phyloP scores from a whole-genome alignment of 2,797 vertebrate species.

The Macropodus opercularis region DNA sequence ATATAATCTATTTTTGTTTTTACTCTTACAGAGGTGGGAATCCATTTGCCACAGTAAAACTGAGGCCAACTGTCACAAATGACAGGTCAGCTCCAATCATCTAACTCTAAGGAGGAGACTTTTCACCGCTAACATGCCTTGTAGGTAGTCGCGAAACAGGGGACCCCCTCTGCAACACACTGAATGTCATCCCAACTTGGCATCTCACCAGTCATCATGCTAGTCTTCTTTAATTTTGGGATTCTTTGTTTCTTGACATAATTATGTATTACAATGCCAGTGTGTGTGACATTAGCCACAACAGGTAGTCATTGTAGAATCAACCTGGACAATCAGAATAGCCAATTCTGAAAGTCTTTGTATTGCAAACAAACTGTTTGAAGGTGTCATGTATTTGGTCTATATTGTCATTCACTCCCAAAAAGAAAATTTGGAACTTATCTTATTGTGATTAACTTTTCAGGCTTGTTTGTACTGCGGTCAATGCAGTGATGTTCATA shows the following conservation, averaged over 20 bases:
- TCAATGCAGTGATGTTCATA: slow-evolving; percentile 26
- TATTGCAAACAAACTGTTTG: slow-evolving; percentile 5
- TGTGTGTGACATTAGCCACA: slow-evolving; percentile 10
- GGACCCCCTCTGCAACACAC: slow-evolving; percentile 31
- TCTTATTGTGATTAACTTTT: neutral
- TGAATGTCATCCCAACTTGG: slow-evolving; percentile 32
- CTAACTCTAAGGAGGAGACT: slow-evolving; percentile 54
- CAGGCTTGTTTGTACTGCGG: slow-evolving; percentile 22
- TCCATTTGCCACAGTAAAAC: slow-evolving; percentile 92
- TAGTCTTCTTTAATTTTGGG: slow-evolving; percentile 36
- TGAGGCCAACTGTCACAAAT: slow-evolving; percentile 94
- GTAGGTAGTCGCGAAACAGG: slow-evolving; percentile 21
- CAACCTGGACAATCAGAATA: slow-evolving; percentile 2
- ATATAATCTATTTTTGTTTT: neutral
- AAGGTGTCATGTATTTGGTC: neutral
- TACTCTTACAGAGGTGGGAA: slow-evolving; percentile 88
- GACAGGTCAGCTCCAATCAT: slow-evolving; percentile 92
- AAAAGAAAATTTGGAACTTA: slow-evolving; percentile 26
- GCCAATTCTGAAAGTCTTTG: slow-evolving; percentile 6
- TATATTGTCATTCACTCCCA: slow-evolving; percentile 15
- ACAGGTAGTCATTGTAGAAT: slow-evolving; percentile 4
- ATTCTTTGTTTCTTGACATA: slow-evolving; percentile 26
- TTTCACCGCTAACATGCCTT: slow-evolving; percentile 52
- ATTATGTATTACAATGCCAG: slow-evolving; percentile 20
- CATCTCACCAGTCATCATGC: slow-evolving; percentile 58